These are phyloP conservation scores for Pteromalus puparum DNA, from an alignment of 1,140 invertebrate genomes.

Conservation along the genomic window DNA sequence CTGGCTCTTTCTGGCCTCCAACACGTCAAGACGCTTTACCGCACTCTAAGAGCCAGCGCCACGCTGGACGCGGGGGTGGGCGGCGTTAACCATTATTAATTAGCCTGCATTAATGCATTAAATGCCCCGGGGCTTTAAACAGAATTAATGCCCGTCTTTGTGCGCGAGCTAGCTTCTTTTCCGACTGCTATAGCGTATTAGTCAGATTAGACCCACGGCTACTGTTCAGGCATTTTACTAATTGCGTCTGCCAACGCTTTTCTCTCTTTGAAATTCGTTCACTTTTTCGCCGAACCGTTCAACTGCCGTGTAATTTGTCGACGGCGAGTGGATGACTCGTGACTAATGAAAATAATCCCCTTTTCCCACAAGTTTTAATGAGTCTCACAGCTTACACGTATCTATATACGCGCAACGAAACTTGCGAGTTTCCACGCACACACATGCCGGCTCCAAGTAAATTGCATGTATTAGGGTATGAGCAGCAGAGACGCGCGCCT, in stretches of 20 bases:
- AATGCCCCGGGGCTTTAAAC: constrained; percentile 63
- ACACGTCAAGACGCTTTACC: constrained; percentile 52
- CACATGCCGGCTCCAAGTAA: constrained; percentile 20
- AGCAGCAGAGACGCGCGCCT: constrained; percentile 36
- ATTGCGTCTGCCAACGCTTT: neutral
- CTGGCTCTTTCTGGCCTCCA: constrained; percentile 8
- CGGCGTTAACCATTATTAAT: constrained; percentile 69
- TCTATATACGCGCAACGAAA: constrained; percentile 41
- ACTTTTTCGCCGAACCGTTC: neutral
- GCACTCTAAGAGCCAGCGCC: constrained; percentile 52
- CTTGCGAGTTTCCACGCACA: constrained; percentile 16
- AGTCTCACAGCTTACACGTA: neutral
- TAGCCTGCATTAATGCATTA: constrained; percentile 66
- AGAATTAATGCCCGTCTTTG: constrained; percentile 65
- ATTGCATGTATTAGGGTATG: constrained; percentile 54
- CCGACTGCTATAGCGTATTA: neutral
- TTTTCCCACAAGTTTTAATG: neutral
- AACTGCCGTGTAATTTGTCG: neutral
- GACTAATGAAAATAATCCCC: neutral
- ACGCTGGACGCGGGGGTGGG: constrained; percentile 54
- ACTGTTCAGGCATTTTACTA: neutral
- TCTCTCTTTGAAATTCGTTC: no score
- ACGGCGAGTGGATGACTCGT: neutral
- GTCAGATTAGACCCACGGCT: neutral
- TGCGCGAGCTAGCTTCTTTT: neutral